Evolutionary conservation across 2,113 vertebrate genomes (phyloP), one percentile per base, ranked within the genome.

Genomic region (Sinocyclocheilus rhinocerous): DNA sequence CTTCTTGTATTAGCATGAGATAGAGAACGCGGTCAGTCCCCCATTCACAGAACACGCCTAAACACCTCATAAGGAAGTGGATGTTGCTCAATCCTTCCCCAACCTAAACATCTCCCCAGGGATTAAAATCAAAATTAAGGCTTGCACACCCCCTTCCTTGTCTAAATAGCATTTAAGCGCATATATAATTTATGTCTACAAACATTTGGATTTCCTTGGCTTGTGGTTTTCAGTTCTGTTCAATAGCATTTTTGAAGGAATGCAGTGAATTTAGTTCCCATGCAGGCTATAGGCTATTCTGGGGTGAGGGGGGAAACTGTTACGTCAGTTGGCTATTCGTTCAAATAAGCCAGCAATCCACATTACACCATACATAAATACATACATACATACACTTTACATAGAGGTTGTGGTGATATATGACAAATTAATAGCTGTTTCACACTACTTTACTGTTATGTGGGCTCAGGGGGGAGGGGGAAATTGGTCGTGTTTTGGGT

Each of bases 41-140:
- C 13, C 59, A 50, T 29, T 82, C 39, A 69, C 80, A 20, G 81
- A 69, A 82, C 81, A 83, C 81, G 81, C 81, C 81, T 83, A 55
- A 24, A 72, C 50, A 73, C 67, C 65, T 83, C 81, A 83, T 57
- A 55, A 83, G 81, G 81, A 83, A 83, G 81, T 83, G 50, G 50
- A 72, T 39, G 29, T 83, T 83, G 81, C 67, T 16, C 81, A 83
- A 83, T 83, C 12, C 18, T 55, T 15, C 48, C 48, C 50, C 29
- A 69, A 57, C 45, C 12, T 33, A 36, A 83, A 45, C 13, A 57
- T 72, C 63, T 29, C 67, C 45, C 45, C 12, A 22, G 45, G 81
- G 67, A 57, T 72, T 72, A 1, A 36, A 39, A 24, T 57, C 0
- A 4, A 15, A 36, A 11, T 29, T 52, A 4, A 1, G n/a, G 1